Evolutionary conservation across 2,797 vertebrate genomes (phyloP).

Genomic region (Alca torda): DNA sequence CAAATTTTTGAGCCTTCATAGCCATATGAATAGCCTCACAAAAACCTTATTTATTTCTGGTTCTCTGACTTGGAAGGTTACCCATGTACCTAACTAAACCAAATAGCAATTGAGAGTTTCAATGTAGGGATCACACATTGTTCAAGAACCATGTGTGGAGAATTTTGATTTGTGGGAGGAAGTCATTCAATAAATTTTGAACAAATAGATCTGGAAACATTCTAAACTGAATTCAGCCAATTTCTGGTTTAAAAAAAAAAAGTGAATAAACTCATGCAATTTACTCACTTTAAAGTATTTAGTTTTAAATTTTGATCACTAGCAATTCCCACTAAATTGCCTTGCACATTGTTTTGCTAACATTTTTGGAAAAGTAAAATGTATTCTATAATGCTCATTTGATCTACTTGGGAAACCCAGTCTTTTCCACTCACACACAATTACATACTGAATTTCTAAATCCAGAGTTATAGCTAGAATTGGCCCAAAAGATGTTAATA

Average conservation of each 20-base stretch:
- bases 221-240: neutral
- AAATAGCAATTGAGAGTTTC: neutral
- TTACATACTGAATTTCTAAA: neutral
- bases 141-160: neutral
- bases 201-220: neutral
- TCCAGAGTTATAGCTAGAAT: neutral
- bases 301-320: neutral
- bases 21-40: neutral
- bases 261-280: neutral
- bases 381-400: neutral
- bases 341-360: neutral
- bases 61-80: neutral
- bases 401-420: neutral
- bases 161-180: neutral
- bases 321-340: neutral
- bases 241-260: neutral
- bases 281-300: neutral
- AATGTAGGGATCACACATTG: neutral
- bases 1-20: neutral
- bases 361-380: neutral
- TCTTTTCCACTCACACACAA: neutral
- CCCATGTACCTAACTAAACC: neutral
- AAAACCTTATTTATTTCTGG: neutral
- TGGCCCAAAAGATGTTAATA: neutral
- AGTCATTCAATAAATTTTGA: neutral